Percentiles rank a stretch among this genome's conserved stretches.
Evolutionary conservation across 2,113 vertebrate genomes (phyloP).

Genomic region (Otus sunia): DNA sequence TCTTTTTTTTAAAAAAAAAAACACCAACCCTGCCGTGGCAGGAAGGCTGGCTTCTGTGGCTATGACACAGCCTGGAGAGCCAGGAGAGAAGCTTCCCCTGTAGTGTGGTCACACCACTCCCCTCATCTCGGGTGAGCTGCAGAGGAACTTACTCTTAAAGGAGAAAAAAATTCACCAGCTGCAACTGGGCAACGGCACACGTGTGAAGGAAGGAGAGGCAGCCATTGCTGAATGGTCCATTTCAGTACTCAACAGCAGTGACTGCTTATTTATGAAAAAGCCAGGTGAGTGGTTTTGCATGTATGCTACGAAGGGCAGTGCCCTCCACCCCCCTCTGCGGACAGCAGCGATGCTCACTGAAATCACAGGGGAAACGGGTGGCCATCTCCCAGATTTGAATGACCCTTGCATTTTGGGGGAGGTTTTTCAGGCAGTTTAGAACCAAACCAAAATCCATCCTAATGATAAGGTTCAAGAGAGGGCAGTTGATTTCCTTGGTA

Average conservation of each 20-base stretch:
- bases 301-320: background rate
- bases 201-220: background rate
- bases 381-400: background rate
- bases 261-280: background rate
- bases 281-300: background rate
- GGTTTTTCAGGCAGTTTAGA: background rate
- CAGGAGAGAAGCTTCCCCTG: background rate
- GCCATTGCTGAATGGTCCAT: background rate
- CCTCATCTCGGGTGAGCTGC: accelerated
- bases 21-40: background rate
- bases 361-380: background rate
- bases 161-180: background rate
- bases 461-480: background rate
- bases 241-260: background rate
- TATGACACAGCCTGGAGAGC: background rate
- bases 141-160: background rate
- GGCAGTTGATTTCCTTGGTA: background rate
- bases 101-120: background rate
- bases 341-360: background rate
- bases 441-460: background rate
- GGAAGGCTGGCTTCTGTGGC: background rate
- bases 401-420: background rate
- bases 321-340: background rate
- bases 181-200: background rate
- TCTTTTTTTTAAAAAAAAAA: background rate